Evolutionary conservation across 2,113 vertebrate species (phyloP), one percentile per base, ranked within the genome.

Genomic region (Caloenas nicobarica): DNA sequence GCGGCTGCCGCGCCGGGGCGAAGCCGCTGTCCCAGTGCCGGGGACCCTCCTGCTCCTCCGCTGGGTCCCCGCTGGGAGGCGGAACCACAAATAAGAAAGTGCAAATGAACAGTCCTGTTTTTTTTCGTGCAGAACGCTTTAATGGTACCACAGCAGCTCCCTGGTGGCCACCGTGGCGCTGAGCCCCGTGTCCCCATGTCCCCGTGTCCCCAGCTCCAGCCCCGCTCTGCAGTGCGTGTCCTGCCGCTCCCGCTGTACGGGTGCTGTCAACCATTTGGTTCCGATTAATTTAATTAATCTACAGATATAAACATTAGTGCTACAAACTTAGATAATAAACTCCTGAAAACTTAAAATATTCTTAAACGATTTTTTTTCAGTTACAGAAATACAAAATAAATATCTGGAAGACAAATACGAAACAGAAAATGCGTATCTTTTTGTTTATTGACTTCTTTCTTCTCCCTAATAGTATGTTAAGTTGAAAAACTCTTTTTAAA

Each of bases 311-410:
- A 71, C 58, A 7, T 54, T 24, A 86, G 82, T 94, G 68, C 56
- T 95, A 62, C 19, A 78, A 83, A 89, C 46, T 56, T 95, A 69
- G 51, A 24, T 44, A 87, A 68, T 78, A 70, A 86, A 80, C 44
- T 34, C 73, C 33, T 36, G 54, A 60, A 74, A 69, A 94, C 86
- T 87, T 48, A 81, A 84, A 91, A 33, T 61, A 1, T 24, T 70
- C 64, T 85, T 33, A 86, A 93, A 84, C n/a, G 12, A 1, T 74
- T 86, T 33, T 38, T 61, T 82, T 61, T 69, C 61, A 33, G 60
- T 65, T 80, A 72, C 82, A 71, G 88, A 86, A 93, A 76, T 97
- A 96, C 34, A 96, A 97, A 96, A 96, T 96, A 97, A 96, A 96
- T 95, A 95, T 86, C 54, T 92, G 46, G 58, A 65, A 33, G 87